phyloP scores from a whole-genome alignment of 2,888 invertebrate species.

The Ennomos erosarius region DNA sequence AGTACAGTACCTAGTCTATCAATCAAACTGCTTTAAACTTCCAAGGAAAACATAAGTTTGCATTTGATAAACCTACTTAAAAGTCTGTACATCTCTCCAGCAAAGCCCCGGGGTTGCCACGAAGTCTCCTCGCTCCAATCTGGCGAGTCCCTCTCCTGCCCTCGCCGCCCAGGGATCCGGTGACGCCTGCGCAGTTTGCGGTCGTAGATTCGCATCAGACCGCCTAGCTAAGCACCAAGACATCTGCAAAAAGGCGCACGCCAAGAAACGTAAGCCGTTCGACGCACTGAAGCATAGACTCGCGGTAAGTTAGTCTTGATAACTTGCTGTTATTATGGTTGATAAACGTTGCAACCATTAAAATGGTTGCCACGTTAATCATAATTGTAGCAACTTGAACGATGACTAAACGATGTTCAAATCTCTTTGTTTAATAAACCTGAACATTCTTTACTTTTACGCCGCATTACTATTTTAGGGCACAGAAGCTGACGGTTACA shows the following conservation, averaged over 20 bases:
- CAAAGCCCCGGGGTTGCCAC: slow-evolving; percentile 23
- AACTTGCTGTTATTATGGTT: neutral
- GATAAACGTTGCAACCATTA: neutral
- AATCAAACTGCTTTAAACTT: too few species aligned
- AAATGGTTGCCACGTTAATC: too few species aligned
- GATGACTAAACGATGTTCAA: too few species aligned
- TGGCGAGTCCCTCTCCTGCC: slow-evolving; percentile 22
- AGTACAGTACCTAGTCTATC: too few species aligned
- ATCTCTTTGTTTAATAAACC: neutral
- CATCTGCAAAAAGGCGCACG: slow-evolving; percentile 92
- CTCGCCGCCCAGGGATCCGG: slow-evolving; percentile 42
- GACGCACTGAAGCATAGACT: slow-evolving; percentile 96
- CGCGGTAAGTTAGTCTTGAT: slow-evolving; percentile 59
- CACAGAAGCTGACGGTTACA: slow-evolving; percentile 52
- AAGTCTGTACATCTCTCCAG: slow-evolving; percentile 8
- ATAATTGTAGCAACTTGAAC: neutral
- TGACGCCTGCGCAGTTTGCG: slow-evolving; percentile 89
- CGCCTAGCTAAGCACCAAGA: slow-evolving; percentile 92
- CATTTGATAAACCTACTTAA: too few species aligned
- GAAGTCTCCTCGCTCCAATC: slow-evolving; percentile 22
- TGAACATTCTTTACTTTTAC: slow-evolving; percentile 24
- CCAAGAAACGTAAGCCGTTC: slow-evolving; percentile 95
- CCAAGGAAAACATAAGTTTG: too few species aligned
- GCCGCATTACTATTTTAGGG: slow-evolving; percentile 42
- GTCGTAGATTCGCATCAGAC: slow-evolving; percentile 92